Evolutionary conservation across 2,113 vertebrate genomes (phyloP), one percentile per base, ranked within the genome.

Genomic region (Phylloscopus whistleri): DNA sequence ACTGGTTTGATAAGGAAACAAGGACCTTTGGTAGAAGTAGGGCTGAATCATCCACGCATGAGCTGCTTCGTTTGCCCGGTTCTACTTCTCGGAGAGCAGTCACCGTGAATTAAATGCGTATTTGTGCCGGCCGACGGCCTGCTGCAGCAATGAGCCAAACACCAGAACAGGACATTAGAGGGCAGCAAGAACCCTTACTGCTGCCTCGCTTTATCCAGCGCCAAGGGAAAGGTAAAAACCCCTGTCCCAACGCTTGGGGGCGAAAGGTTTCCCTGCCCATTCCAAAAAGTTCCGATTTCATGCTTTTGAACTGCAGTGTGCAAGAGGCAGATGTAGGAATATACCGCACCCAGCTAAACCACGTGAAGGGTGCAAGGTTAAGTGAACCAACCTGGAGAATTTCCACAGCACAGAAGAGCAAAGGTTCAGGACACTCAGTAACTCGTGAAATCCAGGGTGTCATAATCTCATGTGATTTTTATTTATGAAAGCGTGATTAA

Each of bases 91-190:
- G 21, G 30, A 85, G 41, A 7, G 23, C 52, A 44, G 31, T 4
- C 52, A 66, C 23, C 0, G 0, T 4, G 48, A 63, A n/a, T 18
- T 16, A 66, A 72, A 16, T 1, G 26, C 1, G 13, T 6, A 30
- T 19, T 28, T 41, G 51, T 19, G 35, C 56, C 3, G 0, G n/a
- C 7, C 22, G 12, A 27, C 0, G 0, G 22, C 16, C 30, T 19
- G 22, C 1, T 35, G 37, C 55, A 78, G 53, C 7, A 31, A 6
- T 0, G n/a, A 75, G 48, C 22, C 52, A 0, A 33, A 22, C 39
- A 27, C 89, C 75, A 11, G 15, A 48, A 59, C 15, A 51, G 44
- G 56, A 72, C 93, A 53, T 89, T n/a, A 93, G 89, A 84, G 94
- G 81, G 94, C 87, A 91, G 90, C 10, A 74, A 23, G 48, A n/a